A percentile compares a stretch with the other conserved stretches of the same genome.
phyloP scores from a whole-genome alignment of 1,140 invertebrate species.

The Mya arenaria region DNA sequence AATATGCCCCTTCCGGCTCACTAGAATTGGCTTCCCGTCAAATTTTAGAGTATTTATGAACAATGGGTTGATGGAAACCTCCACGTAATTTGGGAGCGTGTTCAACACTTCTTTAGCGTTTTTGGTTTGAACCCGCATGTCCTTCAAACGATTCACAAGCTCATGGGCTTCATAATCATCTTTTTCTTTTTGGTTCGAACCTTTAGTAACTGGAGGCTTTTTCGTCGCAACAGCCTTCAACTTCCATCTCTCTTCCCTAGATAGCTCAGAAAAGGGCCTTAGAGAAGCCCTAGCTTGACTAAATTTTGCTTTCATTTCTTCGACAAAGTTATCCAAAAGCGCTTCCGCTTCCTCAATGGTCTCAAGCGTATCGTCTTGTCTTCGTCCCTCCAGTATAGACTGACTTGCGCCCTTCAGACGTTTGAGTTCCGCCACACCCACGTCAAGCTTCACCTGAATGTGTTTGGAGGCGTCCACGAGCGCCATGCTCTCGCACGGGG shows the following conservation, averaged over 20 bases:
- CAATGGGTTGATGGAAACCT: conserved; percentile 30
- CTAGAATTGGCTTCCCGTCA: conserved; percentile 24
- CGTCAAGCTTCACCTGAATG: conserved; percentile 37
- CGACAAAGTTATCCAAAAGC: conserved; percentile 10
- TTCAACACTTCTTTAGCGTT: conserved; percentile 6
- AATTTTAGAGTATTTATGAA: conserved; percentile 30
- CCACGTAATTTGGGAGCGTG: conserved; percentile 43
- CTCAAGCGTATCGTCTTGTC: conserved; percentile 5
- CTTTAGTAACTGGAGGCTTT: conserved; percentile 1
- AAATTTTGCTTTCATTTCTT: conserved; percentile 32
- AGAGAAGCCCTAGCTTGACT: background rate
- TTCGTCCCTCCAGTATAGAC: conserved; percentile 44
- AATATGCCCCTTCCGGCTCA: conserved; percentile 14
- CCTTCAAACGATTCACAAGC: conserved; percentile 15
- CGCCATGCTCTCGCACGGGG: conserved; percentile 54
- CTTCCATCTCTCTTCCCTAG: conserved; percentile 49
- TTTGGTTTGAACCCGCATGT: conserved; percentile 9
- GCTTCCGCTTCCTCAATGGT: conserved; percentile 5
- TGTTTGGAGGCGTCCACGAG: conserved; percentile 36
- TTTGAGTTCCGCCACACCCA: conserved; percentile 33
- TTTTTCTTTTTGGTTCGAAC: background rate
- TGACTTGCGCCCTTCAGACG: conserved; percentile 34
- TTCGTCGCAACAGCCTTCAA: conserved; percentile 38
- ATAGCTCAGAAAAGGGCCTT: conserved; percentile 40
- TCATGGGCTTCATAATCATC: conserved; percentile 3